Evolutionary conservation across 2,113 vertebrate genomes (phyloP), one percentile per base, ranked within the genome.

Genomic region (Garra rufa): DNA sequence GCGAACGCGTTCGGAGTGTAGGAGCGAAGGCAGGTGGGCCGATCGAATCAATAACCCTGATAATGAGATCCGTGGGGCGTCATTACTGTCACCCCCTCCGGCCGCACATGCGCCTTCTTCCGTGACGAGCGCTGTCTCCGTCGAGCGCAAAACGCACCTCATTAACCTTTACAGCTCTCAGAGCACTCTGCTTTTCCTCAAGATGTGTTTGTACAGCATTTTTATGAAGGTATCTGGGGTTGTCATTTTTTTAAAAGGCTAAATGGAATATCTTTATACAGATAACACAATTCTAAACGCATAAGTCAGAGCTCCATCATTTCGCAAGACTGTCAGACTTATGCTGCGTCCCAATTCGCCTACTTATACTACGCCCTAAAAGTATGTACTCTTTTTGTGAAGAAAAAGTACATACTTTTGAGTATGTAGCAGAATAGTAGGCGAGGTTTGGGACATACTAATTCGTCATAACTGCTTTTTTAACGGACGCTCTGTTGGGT

Each of bases 21-120:
- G 52, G 2, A 7, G 19, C 3, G 21, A 57, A 57, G n/a, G 52
- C 52, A 57, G 52, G 52, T 57, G 89, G 90, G 88, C 88, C 69
- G 87, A 90, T 87, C 88, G 84, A 93, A 94, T 95, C 93, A 94
- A 94, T 94, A 94, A 92, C 81, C 80, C 88, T 89, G 89, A 93
- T 95, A 94, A 95, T 95, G 92, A 94, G 93, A 93, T 94, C 89
- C 89, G 89, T 90, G 87, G 91, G 91, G 91, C 87, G 90, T 92
- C 88, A 89, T 93, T 91, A 91, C 65, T 67, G 80, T 1, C 21
- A 44, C 76, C 86, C 70, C 81, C 82, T 92, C 82, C 9, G 90
- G 91, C 86, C 1, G 77, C 67, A 28, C 61, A 76, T 48, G 67
- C 79, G 83, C 89, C 79, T 80, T 91, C 90, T 91, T 92, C 90